Evolutionary conservation across 2,113 vertebrate species (phyloP).

Genomic region (Pluvialis apricaria): DNA sequence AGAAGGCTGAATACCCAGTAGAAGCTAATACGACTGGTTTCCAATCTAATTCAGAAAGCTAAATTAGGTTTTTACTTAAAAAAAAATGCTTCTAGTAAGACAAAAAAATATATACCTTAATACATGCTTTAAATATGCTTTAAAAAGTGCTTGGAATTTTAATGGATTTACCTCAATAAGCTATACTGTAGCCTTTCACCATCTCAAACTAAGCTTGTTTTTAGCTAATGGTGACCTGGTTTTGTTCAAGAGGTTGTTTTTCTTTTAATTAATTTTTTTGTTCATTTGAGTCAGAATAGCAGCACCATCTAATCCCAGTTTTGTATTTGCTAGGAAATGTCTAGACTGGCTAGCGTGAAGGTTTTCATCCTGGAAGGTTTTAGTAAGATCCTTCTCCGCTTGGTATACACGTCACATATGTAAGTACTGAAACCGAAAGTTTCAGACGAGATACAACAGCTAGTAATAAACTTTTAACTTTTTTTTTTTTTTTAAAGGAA

Average conservation of each 20-base stretch:
- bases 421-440: slow-evolving; percentile 46
- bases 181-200: background rate
- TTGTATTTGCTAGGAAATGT: background rate
- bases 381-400: slow-evolving; percentile 50
- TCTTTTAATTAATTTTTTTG: background rate
- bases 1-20: background rate
- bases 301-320: background rate
- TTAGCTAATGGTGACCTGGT: background rate
- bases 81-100: background rate
- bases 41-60: background rate
- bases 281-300: background rate
- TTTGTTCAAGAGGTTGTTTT: background rate
- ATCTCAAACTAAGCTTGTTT: background rate
- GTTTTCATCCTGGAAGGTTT: slow-evolving; percentile 60
- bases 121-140: background rate
- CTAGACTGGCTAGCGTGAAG: background rate
- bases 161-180: background rate
- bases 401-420: background rate
- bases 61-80: background rate
- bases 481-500: background rate
- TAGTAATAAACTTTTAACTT: slow-evolving; percentile 20
- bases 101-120: background rate
- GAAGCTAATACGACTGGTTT: background rate
- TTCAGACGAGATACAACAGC: slow-evolving; percentile 20
- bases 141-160: background rate